A percentile compares a stretch with the other conserved stretches of the same genome.
Conservation (phyloP, 2,113 vertebrate genomes). For the Oreamnos americanus region DNA sequence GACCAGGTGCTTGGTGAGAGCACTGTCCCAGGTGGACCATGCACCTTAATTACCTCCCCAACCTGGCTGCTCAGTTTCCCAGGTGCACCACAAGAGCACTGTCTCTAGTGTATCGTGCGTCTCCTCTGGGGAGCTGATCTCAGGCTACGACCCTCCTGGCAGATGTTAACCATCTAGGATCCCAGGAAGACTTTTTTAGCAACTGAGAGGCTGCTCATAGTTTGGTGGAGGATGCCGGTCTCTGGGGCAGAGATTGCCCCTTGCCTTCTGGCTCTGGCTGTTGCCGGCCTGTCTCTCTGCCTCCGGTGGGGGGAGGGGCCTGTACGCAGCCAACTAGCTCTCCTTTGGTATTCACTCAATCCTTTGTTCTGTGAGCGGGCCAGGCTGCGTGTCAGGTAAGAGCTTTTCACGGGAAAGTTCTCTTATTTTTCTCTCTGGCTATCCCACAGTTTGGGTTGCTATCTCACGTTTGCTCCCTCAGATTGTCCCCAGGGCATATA, state of each 20-base stretch:
- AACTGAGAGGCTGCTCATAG: neutral
- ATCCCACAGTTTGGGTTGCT: neutral
- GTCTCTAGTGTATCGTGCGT: rapidly evolving
- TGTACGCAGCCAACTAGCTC: neutral
- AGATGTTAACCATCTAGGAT: neutral
- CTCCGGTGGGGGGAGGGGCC: neutral
- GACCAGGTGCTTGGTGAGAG: neutral
- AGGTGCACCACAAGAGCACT: neutral
- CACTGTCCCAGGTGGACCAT: neutral
- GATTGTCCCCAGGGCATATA: neutral
- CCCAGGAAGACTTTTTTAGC: neutral
- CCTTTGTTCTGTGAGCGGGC: neutral
- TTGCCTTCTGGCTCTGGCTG: neutral
- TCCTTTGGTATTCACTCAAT: neutral
- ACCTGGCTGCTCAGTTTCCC: neutral
- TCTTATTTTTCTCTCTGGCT: neutral
- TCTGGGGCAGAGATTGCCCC: neutral
- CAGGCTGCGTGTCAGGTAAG: neutral
- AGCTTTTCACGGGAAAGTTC: neutral
- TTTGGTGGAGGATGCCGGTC: neutral
- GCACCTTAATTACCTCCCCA: neutral
- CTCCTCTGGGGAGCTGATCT: neutral
- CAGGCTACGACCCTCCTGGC: neutral
- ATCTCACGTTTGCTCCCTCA: neutral
- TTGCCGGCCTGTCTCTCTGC: neutral